Conservation (phyloP, 2,888 invertebrate genomes). For the Serrognathus titanus region DNA sequence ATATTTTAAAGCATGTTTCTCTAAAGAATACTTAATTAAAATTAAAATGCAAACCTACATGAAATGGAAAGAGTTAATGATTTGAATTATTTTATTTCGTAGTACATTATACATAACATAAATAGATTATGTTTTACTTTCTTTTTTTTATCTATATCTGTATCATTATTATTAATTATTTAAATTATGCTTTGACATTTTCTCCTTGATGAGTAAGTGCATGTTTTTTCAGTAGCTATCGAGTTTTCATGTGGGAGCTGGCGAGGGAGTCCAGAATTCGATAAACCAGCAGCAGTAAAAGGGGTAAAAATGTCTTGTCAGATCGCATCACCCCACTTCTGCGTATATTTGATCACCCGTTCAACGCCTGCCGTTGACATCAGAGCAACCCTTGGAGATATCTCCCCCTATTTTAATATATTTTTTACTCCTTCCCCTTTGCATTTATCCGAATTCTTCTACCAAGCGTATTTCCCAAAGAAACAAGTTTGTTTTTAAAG, state of each 20-base stretch:
- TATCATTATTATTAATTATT: too few species aligned
- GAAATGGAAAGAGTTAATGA: too few species aligned
- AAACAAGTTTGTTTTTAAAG: not conserved
- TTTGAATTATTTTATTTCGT: too few species aligned
- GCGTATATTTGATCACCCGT: conserved; percentile 22
- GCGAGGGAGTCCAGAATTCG: conserved; percentile 8
- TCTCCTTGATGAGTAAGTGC: too few species aligned
- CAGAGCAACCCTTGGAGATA: conserved; percentile 26
- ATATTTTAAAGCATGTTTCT: too few species aligned
- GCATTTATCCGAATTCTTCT: conserved; percentile 2
- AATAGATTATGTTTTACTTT: not conserved
- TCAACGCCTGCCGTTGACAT: conserved; percentile 27
- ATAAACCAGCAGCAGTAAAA: conserved; percentile 24
- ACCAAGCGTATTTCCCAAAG: not conserved
- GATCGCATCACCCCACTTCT: conserved; percentile 29
- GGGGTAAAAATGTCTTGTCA: conserved; percentile 36
- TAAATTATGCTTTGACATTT: too few species aligned
- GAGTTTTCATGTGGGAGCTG: conserved; percentile 5
- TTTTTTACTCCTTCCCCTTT: conserved; percentile 23
- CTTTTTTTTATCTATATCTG: not conserved
- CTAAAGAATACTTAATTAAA: too few species aligned
- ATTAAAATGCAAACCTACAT: too few species aligned
- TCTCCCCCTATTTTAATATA: conserved; percentile 26
- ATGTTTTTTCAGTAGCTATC: conserved; percentile 4
- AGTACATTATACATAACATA: too few species aligned